Evolutionary conservation across 2,797 vertebrate species (phyloP), one percentile per base, ranked within the genome.

Genomic region (Iguana delicatissima): DNA sequence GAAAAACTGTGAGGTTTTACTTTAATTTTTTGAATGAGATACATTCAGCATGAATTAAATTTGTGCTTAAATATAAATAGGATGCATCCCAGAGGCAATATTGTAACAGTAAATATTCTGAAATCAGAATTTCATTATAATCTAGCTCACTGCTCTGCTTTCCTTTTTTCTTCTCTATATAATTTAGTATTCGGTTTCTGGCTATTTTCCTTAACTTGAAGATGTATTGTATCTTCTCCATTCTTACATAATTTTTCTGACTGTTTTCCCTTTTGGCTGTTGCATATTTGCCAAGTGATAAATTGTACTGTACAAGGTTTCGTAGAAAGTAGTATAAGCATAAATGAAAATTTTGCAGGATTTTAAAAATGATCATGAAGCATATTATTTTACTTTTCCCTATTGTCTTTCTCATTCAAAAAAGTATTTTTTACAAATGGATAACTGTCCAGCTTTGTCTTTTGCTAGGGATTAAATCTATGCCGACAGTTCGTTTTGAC

Each of bases 401-500:
- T 93, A 96, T 97, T 96, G 94, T 97, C 95, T 96, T 93, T 88
- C 89, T 0, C 92, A 96, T 92, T 13, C 22, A 32, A 59, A 91
- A 94, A 96, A 96, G 94, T 64, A 55, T 95, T 97, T 96, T 96
- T 96, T 95, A 93, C 95, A 96, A 97, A 97, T 93, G 87, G 90
- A 93, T 94, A 92, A 94, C 95, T 96, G 96, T 95, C 95, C 96
- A 97, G 96, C 95, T 97, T 96, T 94, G 86, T 97, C 96, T 97
- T 97, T 96, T 96, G 95, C 96, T 96, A 96, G 96, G 97, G 98
- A 97, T 97, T 97, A 98, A 98, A 98, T 98, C 98, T 97, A 95
- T 95, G 97, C 97, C 97, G 97, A 98, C 97, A 98, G 97, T 98
- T 97, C 98, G 97, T 96, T 69, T 98, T 98, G 97, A 98, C 96